Evolutionary conservation across 2,113 vertebrate genomes (phyloP), one percentile per base, ranked within the genome.

Genomic region (Vulpes lagopus): DNA sequence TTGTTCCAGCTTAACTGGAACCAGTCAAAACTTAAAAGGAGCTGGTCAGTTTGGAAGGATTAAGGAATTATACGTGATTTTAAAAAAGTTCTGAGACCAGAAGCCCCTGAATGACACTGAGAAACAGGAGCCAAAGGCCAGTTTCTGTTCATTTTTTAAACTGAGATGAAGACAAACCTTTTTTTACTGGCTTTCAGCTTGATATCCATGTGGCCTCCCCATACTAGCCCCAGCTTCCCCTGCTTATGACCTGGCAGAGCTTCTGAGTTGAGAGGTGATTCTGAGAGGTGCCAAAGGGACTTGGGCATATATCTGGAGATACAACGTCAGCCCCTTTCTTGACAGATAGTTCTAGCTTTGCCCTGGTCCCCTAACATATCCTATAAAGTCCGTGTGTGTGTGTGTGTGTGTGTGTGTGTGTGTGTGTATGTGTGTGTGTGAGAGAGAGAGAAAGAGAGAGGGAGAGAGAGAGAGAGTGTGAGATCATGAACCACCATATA

Each of bases 101-200:
- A 96, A 96, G 76, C 59, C 84, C 92, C 84, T 65, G 65, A 27
- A 93, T 79, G 84, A 85, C 35, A 51, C 3, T 55, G 93, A 92
- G 84, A 87, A 90, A 91, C 43, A 87, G 76, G 92, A 78, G 85
- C 88, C n/a, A 57, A 3, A 12, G 76, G 43, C 81, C 25, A 71
- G n/a, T 94, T 96, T 95, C 84, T 82, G 43, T 49, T 97, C 53
- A 76, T 79, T 96, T 96, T 85, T 89, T 67, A 82, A 95, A 89
- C 55, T 49, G 93, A 95, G 80, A 97, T 35, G 90, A 94, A 96
- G 91, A 91, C 85, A 74, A 81, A 32, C 43, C 27, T 95, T 81
- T 91, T 90, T 81, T 91, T 90, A 90, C 38, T 96, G 83, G 59
- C 67, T 94, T 96, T 97, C 94, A 91, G 96, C 96, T 43, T 93